Evolutionary conservation across 2,888 invertebrate species (phyloP), one percentile per base, ranked within the genome.

Genomic region (Galeruca laticollis): DNA sequence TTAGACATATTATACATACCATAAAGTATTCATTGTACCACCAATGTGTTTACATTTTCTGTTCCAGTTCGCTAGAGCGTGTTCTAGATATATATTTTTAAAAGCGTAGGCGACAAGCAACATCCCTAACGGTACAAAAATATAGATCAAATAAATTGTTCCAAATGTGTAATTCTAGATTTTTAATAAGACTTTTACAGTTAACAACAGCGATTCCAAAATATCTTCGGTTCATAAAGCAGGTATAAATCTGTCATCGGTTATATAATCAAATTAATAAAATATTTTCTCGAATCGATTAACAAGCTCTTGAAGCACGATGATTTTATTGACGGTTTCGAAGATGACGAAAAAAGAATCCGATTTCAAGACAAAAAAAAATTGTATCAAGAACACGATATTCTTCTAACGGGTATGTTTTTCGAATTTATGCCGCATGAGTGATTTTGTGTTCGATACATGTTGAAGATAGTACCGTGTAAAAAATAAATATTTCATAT

Each of bases 181-280:
- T 26, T 15, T 26, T 6, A 52, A 10, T 52, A 20, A 13, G 0
- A 26, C 13, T 54, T 31, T 4, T 13, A 31, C 31, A 31, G 11
- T 54, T 26, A 31, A 9, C n/a, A 26, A 8, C 13, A 31, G n/a
- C 9, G 2, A 54, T 47, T 54, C 26, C 31, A 31, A 2, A 54
- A 54, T 54, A 26, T 31, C 11, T 26, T 54, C 54, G 31, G 9
- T 13, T n/a, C 13, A 54, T 31, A 15, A 9, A 54, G 37, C 67
- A 67, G 67, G 60, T 67, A 67, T 37, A 60, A 66, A 66, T 60
- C 49, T 49, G 40, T 60, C 60, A 64, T 33, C 54, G 66, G 21
- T 67, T 69, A 63, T 37, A 67, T 64, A 69, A 72, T 72, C 69
- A 64, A 69, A 72, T 72, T 69, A 69, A 66, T 60, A 62, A 68